A percentile compares a stretch with the other conserved stretches of the same genome.
Evolutionary conservation across 2,113 vertebrate genomes (phyloP).

Genomic region (Tachysurus fulvidraco): DNA sequence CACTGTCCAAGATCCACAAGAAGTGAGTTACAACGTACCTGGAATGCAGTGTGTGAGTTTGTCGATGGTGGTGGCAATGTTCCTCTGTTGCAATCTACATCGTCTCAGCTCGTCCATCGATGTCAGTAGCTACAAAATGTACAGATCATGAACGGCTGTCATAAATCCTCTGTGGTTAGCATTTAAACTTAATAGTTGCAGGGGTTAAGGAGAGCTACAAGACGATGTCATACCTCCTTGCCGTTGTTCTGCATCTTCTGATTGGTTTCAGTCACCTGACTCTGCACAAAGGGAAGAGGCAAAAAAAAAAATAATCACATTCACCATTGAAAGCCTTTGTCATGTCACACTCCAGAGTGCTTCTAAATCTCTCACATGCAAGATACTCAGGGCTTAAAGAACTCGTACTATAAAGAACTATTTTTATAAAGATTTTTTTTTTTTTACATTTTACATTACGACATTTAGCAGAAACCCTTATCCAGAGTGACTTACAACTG

Average conservation of each 20-base stretch:
- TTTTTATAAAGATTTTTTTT: too few species aligned
- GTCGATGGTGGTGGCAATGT: constrained; percentile 92
- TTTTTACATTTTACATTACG: too few species aligned
- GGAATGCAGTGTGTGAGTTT: constrained; percentile 92
- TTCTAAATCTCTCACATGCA: too few species aligned
- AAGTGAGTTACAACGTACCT: constrained; percentile 67
- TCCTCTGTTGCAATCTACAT: constrained; percentile 93
- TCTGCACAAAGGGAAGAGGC: constrained; percentile 68
- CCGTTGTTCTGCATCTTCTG: constrained; percentile 85
- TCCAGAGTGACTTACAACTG: too few species aligned
- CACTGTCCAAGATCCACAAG: not conserved
- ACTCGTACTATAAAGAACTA: too few species aligned
- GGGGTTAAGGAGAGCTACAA: not conserved
- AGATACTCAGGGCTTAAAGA: too few species aligned
- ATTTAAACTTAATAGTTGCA: not conserved
- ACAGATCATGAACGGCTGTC: not conserved
- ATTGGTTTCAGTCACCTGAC: constrained; percentile 95
- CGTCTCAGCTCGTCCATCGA: constrained; percentile 91
- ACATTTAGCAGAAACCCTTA: too few species aligned
- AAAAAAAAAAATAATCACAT: not conserved
- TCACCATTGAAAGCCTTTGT: too few species aligned
- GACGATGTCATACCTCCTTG: constrained; percentile 75
- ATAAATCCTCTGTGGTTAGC: not conserved
- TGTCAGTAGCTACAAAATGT: constrained; percentile 73
- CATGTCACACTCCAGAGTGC: too few species aligned